Conservation (phyloP, 2,888 invertebrate species). For the Pandemis cinnamomeana region DNA sequence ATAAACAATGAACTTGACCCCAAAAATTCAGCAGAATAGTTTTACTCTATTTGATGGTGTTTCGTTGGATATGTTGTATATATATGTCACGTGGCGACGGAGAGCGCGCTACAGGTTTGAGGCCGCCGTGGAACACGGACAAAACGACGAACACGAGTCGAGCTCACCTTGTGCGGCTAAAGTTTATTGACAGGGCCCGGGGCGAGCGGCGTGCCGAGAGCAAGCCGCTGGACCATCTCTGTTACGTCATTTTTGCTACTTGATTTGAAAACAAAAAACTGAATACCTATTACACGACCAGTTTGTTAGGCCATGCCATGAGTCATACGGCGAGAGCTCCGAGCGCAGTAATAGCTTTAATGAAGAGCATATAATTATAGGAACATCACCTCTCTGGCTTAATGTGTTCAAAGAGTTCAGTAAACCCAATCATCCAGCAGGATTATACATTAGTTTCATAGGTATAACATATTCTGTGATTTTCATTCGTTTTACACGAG, state of each 20-base stretch:
- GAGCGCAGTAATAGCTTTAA: constrained; percentile 26
- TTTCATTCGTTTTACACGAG: neutral
- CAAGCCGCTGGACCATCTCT: constrained; percentile 61
- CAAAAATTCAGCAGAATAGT: constrained; percentile 46
- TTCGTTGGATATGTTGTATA: constrained; percentile 8
- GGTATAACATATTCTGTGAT: neutral
- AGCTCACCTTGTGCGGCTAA: constrained; percentile 75
- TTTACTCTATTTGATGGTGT: constrained; percentile 24
- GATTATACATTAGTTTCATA: neutral
- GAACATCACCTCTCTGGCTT: neutral
- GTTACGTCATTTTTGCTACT: constrained; percentile 69
- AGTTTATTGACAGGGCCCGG: constrained; percentile 82
- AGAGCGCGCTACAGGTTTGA: constrained; percentile 52
- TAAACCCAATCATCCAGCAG: constrained; percentile 9
- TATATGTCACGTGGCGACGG: constrained; percentile 42
- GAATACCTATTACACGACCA: constrained; percentile 67
- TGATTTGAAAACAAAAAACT: constrained; percentile 61
- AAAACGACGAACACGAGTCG: constrained; percentile 63
- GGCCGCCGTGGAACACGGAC: constrained; percentile 52
- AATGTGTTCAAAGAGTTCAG: constrained; percentile 21
- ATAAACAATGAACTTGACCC: constrained; percentile 68
- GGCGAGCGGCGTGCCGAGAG: constrained; percentile 60
- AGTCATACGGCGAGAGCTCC: constrained; percentile 43
- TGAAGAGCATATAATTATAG: constrained; percentile 14
- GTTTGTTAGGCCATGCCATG: constrained; percentile 57